These are phyloP conservation scores for Geococcyx californianus DNA, from an alignment of 2,113 vertebrate species.

Conservation along the genomic window DNA sequence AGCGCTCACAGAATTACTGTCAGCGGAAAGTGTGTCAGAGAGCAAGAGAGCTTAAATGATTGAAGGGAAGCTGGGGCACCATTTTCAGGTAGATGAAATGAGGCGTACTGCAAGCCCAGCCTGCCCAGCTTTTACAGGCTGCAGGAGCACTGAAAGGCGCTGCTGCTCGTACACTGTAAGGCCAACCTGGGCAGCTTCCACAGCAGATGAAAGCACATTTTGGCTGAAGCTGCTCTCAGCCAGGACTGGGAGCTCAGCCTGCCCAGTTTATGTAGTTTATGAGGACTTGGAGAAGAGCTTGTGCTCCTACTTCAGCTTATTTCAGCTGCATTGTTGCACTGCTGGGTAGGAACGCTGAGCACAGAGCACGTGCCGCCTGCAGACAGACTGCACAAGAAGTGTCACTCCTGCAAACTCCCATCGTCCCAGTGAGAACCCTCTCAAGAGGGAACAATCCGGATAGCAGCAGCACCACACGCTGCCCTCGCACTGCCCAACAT, in stretches of 20 bases:
- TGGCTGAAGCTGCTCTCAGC: neutral
- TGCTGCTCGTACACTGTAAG: neutral
- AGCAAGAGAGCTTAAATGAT: constrained; percentile 68
- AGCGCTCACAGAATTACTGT: constrained; percentile 63
- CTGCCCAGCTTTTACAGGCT: constrained; percentile 4
- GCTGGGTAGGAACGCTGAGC: neutral
- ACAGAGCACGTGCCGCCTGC: fast-evolving
- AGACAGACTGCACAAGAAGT: neutral
- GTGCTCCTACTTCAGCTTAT: neutral
- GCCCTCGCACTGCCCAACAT: neutral
- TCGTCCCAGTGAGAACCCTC: fast-evolving
- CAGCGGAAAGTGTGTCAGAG: constrained; percentile 62
- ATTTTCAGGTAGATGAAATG: constrained; percentile 59
- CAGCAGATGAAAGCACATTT: neutral
- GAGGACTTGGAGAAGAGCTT: neutral
- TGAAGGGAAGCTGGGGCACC: constrained; percentile 59
- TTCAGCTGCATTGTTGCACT: fast-evolving
- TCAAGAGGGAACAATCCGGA: neutral
- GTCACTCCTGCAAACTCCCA: neutral
- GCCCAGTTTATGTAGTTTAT: neutral
- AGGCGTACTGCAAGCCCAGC: neutral
- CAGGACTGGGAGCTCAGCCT: neutral
- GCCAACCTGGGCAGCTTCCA: neutral
- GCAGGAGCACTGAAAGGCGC: neutral
- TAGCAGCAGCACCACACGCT: neutral